These are phyloP conservation scores for Cassiopea xamachana DNA, from an alignment of 30 jellyfish, hydroid and myxozoan species.

Conservation along the genomic window DNA sequence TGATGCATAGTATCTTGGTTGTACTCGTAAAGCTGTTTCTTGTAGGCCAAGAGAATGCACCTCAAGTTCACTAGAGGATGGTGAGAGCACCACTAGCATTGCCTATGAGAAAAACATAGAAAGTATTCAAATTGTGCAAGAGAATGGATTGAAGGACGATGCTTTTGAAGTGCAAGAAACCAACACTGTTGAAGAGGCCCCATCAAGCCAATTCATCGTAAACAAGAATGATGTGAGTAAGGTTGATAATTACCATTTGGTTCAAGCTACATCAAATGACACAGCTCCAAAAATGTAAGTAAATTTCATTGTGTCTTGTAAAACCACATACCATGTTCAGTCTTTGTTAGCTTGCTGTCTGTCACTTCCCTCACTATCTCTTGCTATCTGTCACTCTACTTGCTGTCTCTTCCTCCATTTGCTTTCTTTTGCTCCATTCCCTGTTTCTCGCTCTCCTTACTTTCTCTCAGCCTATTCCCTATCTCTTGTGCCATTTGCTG, in stretches of 20 bases:
- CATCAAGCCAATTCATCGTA: not conserved
- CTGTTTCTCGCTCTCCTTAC: too few species aligned
- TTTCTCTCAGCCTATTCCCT: too few species aligned
- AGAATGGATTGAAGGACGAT: not conserved
- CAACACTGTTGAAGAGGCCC: not conserved
- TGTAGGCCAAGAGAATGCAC: conserved; percentile 16
- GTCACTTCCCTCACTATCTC: too few species aligned
- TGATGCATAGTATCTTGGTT: not conserved
- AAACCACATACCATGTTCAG: too few species aligned
- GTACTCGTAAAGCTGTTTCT: not conserved
- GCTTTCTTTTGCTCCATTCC: too few species aligned
- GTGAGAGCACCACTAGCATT: not conserved
- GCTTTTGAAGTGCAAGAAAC: not conserved
- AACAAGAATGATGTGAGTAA: not conserved
- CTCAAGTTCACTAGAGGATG: not conserved
- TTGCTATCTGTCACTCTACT: too few species aligned
- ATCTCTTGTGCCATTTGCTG: too few species aligned
- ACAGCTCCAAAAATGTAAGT: not conserved
- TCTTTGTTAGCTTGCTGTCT: too few species aligned
- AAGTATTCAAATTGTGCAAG: not conserved
- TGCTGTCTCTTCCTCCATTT: too few species aligned
- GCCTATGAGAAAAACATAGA: not conserved
- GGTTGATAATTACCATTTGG: not conserved
- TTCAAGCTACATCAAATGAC: not conserved
- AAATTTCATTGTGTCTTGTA: not conserved